Percentiles rank a stretch among this genome's conserved stretches.
Conservation (phyloP, 2,888 invertebrate genomes). For the Phalera bucephala region DNA sequence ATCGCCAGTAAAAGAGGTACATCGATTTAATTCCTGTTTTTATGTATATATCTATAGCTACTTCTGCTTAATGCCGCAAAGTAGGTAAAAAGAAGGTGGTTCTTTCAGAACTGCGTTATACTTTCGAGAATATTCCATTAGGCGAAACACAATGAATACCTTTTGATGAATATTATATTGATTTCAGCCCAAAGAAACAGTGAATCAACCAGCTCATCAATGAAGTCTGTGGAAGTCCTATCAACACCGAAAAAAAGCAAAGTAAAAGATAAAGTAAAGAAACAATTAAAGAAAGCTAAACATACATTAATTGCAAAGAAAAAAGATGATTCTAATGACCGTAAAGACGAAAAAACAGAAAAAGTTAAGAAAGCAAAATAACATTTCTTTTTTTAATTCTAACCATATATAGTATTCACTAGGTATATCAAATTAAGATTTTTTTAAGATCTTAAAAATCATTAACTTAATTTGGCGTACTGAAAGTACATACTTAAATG, state of each 20-base stretch:
- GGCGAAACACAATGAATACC: too few species aligned
- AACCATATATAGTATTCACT: background rate
- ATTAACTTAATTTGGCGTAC: slow-evolving; percentile 26
- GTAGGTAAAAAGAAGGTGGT: too few species aligned
- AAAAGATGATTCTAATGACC: slow-evolving; percentile 59
- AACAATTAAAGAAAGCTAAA: slow-evolving; percentile 76
- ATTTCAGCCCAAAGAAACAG: slow-evolving; percentile 76
- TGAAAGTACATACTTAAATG: slow-evolving; percentile 53
- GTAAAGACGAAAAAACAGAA: slow-evolving; percentile 55
- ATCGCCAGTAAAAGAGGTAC: slow-evolving; percentile 85
- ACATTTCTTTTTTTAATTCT: slow-evolving; percentile 9
- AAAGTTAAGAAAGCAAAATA: slow-evolving; percentile 64
- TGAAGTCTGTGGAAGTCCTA: slow-evolving; percentile 64
- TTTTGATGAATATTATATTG: too few species aligned
- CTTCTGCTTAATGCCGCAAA: background rate
- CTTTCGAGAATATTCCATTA: too few species aligned
- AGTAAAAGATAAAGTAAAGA: slow-evolving; percentile 77
- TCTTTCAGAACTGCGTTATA: too few species aligned
- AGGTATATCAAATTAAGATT: background rate
- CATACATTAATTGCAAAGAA: slow-evolving; percentile 70
- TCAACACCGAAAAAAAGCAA: slow-evolving; percentile 69
- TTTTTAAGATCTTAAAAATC: slow-evolving; percentile 12
- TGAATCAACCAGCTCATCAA: slow-evolving; percentile 70
- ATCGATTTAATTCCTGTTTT: background rate
- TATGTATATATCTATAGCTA: background rate